Evolutionary conservation across 2,888 invertebrate species (phyloP).

Genomic region (Acanthococcus lagerstroemiae): DNA sequence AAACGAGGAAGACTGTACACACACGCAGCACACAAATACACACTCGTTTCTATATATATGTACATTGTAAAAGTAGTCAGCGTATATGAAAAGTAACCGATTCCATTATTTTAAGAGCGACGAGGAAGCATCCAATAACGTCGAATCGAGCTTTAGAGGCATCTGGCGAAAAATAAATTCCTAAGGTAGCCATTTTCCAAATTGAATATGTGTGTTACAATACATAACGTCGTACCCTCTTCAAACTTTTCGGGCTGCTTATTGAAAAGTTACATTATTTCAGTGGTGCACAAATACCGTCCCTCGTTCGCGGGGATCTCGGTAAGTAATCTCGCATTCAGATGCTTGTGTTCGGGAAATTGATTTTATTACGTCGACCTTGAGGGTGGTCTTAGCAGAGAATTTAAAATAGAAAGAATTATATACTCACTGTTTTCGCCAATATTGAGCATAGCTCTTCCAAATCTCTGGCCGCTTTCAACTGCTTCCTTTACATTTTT

Average conservation of each 20-base stretch:
- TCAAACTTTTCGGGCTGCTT: conserved; percentile 27
- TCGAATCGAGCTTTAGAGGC: conserved; percentile 25
- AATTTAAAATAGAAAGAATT: background rate
- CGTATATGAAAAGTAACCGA: conserved; percentile 16
- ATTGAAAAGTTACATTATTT: conserved; percentile 21
- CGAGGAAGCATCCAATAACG: conserved; percentile 13
- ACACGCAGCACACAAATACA: too few relatives aligned
- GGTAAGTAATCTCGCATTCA: too few relatives aligned
- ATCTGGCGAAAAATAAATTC: conserved; percentile 31
- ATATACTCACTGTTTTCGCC: conserved; percentile 22
- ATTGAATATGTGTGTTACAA: conserved; percentile 34
- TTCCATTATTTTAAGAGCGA: conserved; percentile 24
- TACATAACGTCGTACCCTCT: conserved; percentile 32
- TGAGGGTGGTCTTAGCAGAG: too few relatives aligned
- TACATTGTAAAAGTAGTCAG: too few relatives aligned
- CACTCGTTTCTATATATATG: too few relatives aligned
- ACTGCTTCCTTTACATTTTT: background rate
- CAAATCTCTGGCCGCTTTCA: background rate
- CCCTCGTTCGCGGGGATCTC: background rate
- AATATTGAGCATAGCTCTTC: conserved; percentile 19
- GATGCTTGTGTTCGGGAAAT: too few relatives aligned
- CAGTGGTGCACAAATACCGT: conserved; percentile 11
- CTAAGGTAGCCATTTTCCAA: conserved; percentile 33
- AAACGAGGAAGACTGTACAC: too few relatives aligned
- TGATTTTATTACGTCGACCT: too few relatives aligned